Conservation (phyloP, 1,140 invertebrate species). For the Drosophila arawakana region DNA sequence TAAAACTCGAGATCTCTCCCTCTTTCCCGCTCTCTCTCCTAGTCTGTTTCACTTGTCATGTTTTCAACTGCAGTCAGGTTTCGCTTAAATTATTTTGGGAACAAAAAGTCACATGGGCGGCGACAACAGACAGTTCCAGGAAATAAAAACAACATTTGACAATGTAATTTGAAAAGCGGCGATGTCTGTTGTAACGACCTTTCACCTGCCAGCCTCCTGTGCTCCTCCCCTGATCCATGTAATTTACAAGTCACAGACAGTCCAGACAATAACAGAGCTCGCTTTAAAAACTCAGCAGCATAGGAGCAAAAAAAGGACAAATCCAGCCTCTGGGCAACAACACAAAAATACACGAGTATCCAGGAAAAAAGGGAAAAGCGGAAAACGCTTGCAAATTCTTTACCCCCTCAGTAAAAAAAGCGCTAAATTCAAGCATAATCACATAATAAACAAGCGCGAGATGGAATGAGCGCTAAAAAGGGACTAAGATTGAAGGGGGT, state of each 20-base stretch:
- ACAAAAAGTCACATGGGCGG: constrained; percentile 27
- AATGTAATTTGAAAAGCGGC: constrained; percentile 65
- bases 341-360: constrained; percentile 37
- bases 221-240: constrained; percentile 31
- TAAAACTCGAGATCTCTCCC: not conserved
- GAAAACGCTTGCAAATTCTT: constrained; percentile 30
- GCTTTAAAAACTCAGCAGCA: constrained; percentile 59
- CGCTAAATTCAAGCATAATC: constrained; percentile 77
- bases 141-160: constrained; percentile 53
- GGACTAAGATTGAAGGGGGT: constrained; percentile 2
- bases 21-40: not conserved
- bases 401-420: constrained; percentile 27
- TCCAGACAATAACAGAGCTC: constrained; percentile 39
- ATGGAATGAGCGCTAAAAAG: constrained; percentile 21
- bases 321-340: constrained; percentile 62
- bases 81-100: constrained; percentile 24
- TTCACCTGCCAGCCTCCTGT: constrained; percentile 25
- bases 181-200: not conserved
- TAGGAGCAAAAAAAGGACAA: constrained; percentile 57
- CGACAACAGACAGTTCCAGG: constrained; percentile 25
- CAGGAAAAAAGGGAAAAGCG: constrained; percentile 12
- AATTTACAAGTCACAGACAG: constrained; percentile 59
- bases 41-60: constrained; percentile 38
- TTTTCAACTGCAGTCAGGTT: constrained; percentile 47
- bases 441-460: constrained; percentile 72